Base-by-base conservation (phyloP, 37 sponge, comb jelly and placozoan species). In the Oscarella lobularis region DNA sequence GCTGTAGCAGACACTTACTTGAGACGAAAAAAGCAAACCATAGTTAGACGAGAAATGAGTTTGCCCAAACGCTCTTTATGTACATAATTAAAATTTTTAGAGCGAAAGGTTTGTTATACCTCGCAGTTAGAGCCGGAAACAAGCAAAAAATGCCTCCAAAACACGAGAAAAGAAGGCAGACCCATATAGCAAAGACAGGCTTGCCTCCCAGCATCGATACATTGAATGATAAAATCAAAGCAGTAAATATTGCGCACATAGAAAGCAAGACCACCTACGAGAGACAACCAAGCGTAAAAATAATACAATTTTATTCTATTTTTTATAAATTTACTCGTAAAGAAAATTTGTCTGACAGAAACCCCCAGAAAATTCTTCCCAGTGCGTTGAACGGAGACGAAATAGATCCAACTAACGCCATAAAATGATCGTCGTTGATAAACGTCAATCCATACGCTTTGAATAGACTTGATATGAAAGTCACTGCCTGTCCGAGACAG, bases 111-210 rank as follows among this genome's bases (percentile, higher is more conserved):
- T 48, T 48, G 14, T 20, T 48, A 34, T 68, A 66, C n/a, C 83
- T 72, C 33, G 86, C 85, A 14, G 80, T 73, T 31, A 81, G 86
- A 2, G 86, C 82, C 2, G 92, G 88, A 34, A 92, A 85, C 0
- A 87, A 35, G 29, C 83, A 83, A 48, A 74, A 86, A 36, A 37
- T 80, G 38, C 96, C 96, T 0, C 96, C 96, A 0, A 90, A 65
- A 75, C 96, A 95, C 79, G 90, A 88, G 85, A 85, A 88, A 35
- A 95, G 76, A 34, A 81, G 40, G 39, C 86, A 88, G 20, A 88
- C 82, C 89, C 83, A 95, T 1, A 90, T 66, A 72, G 38, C 3
- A 77, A 73, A 87, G 48, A 84, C 41, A 34, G 33, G 30, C 34
- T 76, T 67, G 6, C 79, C 79, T 9, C 9, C 60, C 60, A 48